Percentiles rank a stretch among this genome's conserved stretches.
Conservation (phyloP, 2,888 invertebrate species). For the Eupithecia exiguata region DNA sequence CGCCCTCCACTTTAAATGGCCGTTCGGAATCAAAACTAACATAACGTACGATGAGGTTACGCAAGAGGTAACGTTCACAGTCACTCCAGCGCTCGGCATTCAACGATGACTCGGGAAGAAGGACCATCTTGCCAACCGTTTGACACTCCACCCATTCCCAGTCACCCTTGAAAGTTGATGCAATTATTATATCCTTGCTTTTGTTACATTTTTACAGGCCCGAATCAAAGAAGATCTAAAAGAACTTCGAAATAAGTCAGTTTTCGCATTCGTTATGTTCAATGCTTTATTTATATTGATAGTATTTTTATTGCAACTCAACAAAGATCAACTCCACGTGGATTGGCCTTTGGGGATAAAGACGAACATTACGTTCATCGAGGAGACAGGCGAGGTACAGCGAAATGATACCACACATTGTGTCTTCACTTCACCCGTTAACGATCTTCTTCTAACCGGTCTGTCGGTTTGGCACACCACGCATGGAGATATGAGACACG, state of each 20-base stretch:
- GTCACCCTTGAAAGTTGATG: slow-evolving; percentile 84
- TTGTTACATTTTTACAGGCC: slow-evolving; percentile 88
- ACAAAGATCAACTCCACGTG: slow-evolving; percentile 98
- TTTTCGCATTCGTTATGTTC: slow-evolving; percentile 99
- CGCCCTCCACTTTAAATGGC: slow-evolving; percentile 97
- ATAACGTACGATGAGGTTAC: slow-evolving; percentile 95
- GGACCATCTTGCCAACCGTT: slow-evolving; percentile 26
- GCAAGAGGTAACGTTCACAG: slow-evolving; percentile 92
- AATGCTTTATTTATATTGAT: slow-evolving; percentile 99
- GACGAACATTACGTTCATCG: slow-evolving; percentile 96
- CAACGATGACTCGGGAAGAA: slow-evolving; percentile 76
- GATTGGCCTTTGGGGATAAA: slow-evolving; percentile 98
- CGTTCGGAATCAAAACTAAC: slow-evolving; percentile 96
- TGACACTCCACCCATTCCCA: slow-evolving; percentile 56
- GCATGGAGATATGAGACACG: slow-evolving; percentile 77
- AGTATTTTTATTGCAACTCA: slow-evolving; percentile 99
- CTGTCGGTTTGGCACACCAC: slow-evolving; percentile 80
- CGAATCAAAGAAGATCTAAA: slow-evolving; percentile 95
- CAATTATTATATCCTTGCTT: slow-evolving; percentile 66
- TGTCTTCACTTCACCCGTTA: slow-evolving; percentile 81
- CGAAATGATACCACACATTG: slow-evolving; percentile 74
- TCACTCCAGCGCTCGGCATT: slow-evolving; percentile 74
- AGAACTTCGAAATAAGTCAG: slow-evolving; percentile 98
- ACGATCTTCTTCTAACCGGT: slow-evolving; percentile 83
- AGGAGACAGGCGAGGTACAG: slow-evolving; percentile 95